These are phyloP conservation scores for Cheilosia vernalis DNA, from an alignment of 2,888 invertebrate species.

Conservation along the genomic window DNA sequence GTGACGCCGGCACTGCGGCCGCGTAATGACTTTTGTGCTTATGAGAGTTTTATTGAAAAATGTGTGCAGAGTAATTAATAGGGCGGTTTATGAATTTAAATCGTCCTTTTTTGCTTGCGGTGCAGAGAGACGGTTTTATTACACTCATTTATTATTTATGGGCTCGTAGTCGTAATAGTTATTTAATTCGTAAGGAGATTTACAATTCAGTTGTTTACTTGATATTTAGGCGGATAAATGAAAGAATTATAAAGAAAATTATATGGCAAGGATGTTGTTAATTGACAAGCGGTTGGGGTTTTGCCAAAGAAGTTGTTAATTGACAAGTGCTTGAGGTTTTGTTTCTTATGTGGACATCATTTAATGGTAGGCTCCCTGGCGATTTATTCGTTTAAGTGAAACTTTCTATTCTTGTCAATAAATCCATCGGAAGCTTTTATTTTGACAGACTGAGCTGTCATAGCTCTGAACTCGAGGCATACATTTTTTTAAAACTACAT, in stretches of 20 bases:
- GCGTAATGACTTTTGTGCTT: slow-evolving; percentile 55
- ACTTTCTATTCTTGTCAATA: no score
- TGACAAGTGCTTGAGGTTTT: no score
- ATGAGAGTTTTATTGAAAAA: slow-evolving; percentile 59
- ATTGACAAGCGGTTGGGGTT: no score
- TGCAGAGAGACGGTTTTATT: slow-evolving; percentile 7
- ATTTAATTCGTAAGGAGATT: slow-evolving; percentile 29
- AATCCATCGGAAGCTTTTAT: no score
- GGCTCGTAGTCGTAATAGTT: slow-evolving; percentile 24
- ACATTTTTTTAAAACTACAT: no score
- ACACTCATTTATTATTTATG: slow-evolving; percentile 44
- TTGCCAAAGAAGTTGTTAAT: neutral
- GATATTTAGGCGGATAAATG: slow-evolving; percentile 22
- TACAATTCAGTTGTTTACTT: slow-evolving; percentile 19
- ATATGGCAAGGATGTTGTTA: neutral
- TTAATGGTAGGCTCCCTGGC: no score
- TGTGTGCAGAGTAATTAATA: slow-evolving; percentile 52
- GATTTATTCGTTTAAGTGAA: no score
- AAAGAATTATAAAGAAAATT: neutral
- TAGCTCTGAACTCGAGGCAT: no score
- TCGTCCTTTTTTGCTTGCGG: neutral
- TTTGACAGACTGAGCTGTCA: no score
- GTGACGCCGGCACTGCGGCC: slow-evolving; percentile 7
- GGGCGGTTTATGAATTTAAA: slow-evolving; percentile 41
- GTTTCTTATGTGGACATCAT: no score